Conservation (phyloP, 2,888 invertebrate species). For the Amaurobius ferox region DNA sequence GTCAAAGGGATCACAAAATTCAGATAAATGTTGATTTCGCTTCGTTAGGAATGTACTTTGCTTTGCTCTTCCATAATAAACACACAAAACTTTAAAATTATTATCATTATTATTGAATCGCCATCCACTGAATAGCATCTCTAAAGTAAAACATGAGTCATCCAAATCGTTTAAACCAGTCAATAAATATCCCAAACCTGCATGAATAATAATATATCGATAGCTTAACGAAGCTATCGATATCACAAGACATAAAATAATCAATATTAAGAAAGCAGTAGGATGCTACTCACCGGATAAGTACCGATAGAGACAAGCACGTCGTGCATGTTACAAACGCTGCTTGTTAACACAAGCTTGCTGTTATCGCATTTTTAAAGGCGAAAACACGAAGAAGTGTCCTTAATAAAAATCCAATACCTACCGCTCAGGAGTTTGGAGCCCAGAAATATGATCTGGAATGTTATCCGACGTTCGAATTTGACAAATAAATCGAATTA, state of each 20-base stretch:
- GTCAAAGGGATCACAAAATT: too few relatives aligned
- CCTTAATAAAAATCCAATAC: constrained; percentile 68
- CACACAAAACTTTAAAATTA: too few relatives aligned
- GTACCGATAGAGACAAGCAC: background rate
- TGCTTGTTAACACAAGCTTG: constrained; percentile 40
- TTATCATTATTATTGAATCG: too few relatives aligned
- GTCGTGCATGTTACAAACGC: background rate
- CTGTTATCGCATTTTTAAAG: constrained; percentile 1
- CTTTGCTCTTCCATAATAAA: too few relatives aligned
- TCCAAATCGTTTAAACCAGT: too few relatives aligned
- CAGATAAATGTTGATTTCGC: too few relatives aligned
- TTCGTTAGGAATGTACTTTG: too few relatives aligned
- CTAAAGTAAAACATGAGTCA: too few relatives aligned
- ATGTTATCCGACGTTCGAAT: constrained; percentile 60
- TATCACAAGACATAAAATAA: background rate
- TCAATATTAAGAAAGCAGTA: background rate
- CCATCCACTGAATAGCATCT: too few relatives aligned
- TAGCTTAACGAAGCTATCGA: constrained; percentile 12
- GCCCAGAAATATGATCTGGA: constrained; percentile 60
- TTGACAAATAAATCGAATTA: constrained; percentile 70
- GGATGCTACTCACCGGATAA: background rate
- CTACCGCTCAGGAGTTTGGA: constrained; percentile 18
- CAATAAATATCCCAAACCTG: too few relatives aligned
- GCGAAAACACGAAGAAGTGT: constrained; percentile 27
- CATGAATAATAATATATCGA: too few relatives aligned